Conservation (phyloP, 2,888 invertebrate genomes). For the Tetranychus piercei region DNA sequence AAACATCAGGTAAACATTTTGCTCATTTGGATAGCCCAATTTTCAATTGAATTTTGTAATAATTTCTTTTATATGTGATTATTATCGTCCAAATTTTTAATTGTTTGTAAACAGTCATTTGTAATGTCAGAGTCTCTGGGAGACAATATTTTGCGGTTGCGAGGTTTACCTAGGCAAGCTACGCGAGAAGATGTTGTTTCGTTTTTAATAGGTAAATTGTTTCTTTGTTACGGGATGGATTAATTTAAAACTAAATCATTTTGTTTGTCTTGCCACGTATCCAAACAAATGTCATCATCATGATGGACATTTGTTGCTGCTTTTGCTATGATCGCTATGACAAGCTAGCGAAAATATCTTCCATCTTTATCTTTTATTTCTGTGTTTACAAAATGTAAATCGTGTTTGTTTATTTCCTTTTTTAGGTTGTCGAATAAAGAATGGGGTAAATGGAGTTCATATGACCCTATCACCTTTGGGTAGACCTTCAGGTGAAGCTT, state of each 20-base stretch:
- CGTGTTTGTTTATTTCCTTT: background rate
- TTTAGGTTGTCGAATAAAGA: slow-evolving; percentile 40
- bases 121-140: too few relatives aligned
- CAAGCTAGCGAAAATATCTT: too few relatives aligned
- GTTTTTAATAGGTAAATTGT: slow-evolving; percentile 40
- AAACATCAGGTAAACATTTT: too few relatives aligned
- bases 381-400: too few relatives aligned
- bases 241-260: background rate
- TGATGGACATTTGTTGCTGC: background rate
- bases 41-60: too few relatives aligned
- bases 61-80: too few relatives aligned
- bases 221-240: background rate
- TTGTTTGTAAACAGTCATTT: too few relatives aligned
- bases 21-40: too few relatives aligned
- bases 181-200: slow-evolving; percentile 61
- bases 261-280: background rate
- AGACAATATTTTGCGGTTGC: slow-evolving; percentile 34
- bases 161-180: slow-evolving; percentile 76
- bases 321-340: too few relatives aligned
- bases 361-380: too few relatives aligned
- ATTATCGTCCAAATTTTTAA: too few relatives aligned
- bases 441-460: slow-evolving; percentile 52
- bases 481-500: slow-evolving; percentile 73
- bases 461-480: slow-evolving; percentile 68
- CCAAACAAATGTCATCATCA: background rate